phyloP scores from a whole-genome alignment of 2,113 vertebrate genomes.

The Nothoprocta perdicaria region DNA sequence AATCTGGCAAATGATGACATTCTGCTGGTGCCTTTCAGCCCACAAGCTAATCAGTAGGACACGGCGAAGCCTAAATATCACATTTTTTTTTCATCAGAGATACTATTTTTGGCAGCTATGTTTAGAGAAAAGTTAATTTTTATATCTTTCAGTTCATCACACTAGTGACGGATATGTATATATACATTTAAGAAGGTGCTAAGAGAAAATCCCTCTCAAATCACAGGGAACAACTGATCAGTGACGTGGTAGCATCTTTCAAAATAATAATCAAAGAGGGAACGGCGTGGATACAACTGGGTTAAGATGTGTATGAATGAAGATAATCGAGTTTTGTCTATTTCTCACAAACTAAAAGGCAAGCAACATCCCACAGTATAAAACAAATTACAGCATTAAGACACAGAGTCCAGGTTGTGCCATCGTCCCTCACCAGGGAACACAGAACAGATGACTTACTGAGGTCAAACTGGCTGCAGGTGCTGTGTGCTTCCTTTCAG shows the following conservation, averaged over 20 bases:
- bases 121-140: not conserved
- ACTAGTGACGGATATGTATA: not conserved
- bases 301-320: not conserved
- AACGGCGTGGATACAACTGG: not conserved
- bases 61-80: not conserved
- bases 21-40: not conserved
- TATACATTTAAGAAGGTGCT: not conserved
- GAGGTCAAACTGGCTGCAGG: not conserved
- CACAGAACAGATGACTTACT: not conserved
- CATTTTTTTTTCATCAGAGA: not conserved
- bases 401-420: accelerated
- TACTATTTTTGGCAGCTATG: not conserved
- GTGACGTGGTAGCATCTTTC: not conserved
- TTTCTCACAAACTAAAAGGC: not conserved
- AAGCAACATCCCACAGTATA: not conserved
- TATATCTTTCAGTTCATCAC: not conserved
- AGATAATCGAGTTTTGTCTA: not conserved
- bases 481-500: not conserved
- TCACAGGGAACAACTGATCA: not conserved
- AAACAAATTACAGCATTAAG: not conserved
- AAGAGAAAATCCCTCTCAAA: not conserved
- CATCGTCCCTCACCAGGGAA: too few relatives aligned
- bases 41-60: accelerated
- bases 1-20: not conserved
- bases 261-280: not conserved